Evolutionary conservation across 2,113 vertebrate species (phyloP).

Genomic region (Cololabis saira): DNA sequence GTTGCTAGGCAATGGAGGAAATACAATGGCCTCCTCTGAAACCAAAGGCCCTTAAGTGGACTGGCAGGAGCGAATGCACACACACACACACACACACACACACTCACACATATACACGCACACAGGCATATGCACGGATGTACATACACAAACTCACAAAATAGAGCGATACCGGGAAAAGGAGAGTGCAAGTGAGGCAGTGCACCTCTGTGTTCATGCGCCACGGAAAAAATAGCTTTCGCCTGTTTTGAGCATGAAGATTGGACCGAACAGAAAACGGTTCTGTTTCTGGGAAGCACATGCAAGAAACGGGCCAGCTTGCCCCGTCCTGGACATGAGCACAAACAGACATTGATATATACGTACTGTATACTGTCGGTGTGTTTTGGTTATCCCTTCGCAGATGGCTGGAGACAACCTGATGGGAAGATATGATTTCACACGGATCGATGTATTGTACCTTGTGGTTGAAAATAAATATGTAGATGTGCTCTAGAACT

Average conservation of each 20-base stretch:
- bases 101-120: neutral
- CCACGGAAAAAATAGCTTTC: constrained; percentile 43
- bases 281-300: neutral
- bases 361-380: too few relatives aligned
- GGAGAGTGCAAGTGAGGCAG: constrained; percentile 64
- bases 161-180: constrained; percentile 51
- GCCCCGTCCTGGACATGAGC: neutral
- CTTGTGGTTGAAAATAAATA: too few relatives aligned
- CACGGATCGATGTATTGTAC: too few relatives aligned
- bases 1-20: constrained; percentile 85
- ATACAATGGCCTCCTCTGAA: constrained; percentile 86
- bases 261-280: constrained; percentile 1
- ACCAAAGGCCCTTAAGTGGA: constrained; percentile 84
- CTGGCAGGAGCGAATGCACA: constrained; percentile 73
- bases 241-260: constrained; percentile 31
- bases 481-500: too few relatives aligned
- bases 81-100: constrained; percentile 32
- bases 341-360: neutral
- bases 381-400: too few relatives aligned
- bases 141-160: constrained; percentile 26
- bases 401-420: too few relatives aligned
- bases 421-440: too few relatives aligned
- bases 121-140: too few relatives aligned
- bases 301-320: neutral
- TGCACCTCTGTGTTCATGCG: constrained; percentile 45